Evolutionary conservation across 2,113 vertebrate genomes (phyloP).

Genomic region (Nannobrachium achirus): DNA sequence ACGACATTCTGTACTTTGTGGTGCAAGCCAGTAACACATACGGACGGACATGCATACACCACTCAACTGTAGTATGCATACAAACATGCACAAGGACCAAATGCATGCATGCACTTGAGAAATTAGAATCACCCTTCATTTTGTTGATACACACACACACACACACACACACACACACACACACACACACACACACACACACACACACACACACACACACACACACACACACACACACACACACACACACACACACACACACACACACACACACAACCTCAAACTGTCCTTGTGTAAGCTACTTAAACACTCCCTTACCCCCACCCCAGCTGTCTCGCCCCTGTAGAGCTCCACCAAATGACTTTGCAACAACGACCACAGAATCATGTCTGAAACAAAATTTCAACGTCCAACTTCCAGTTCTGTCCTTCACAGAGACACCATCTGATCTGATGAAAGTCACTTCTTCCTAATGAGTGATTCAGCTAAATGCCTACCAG

Average conservation of each 20-base stretch:
- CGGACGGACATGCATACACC: too few relatives aligned
- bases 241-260: background rate
- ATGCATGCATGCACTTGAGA: too few relatives aligned
- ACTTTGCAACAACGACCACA: background rate
- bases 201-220: background rate
- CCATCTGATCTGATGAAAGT: too few relatives aligned
- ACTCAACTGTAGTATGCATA: too few relatives aligned
- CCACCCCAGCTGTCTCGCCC: background rate
- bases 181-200: background rate
- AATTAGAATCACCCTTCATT: too few relatives aligned
- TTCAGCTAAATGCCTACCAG: too few relatives aligned
- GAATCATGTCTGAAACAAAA: constrained; percentile 11
- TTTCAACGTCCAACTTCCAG: too few relatives aligned
- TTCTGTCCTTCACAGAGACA: too few relatives aligned
- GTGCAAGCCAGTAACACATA: too few relatives aligned
- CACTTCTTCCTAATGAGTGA: too few relatives aligned
- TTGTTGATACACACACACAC: background rate
- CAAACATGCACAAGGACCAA: too few relatives aligned
- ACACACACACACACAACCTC: constrained; percentile 1
- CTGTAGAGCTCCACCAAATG: background rate
- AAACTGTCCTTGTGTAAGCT: constrained; percentile 18
- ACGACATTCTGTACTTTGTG: background rate
- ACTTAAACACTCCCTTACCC: constrained; percentile 3
- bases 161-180: background rate
- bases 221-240: background rate